phyloP scores from a whole-genome alignment of 2,113 vertebrate genomes.

The Athene noctua region DNA sequence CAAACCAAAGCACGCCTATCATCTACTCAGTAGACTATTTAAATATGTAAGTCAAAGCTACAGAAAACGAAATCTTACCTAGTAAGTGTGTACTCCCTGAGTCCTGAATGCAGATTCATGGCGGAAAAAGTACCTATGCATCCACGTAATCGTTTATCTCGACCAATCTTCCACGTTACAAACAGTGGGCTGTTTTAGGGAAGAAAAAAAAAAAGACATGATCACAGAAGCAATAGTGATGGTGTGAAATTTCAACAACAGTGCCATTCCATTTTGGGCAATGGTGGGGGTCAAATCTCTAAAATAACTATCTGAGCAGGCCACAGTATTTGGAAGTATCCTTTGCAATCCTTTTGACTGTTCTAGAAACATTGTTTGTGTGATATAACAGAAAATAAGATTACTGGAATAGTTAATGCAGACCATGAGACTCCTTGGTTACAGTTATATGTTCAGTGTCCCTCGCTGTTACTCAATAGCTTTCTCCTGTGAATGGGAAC shows the following conservation, averaged over 20 bases:
- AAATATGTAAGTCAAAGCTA: conserved; percentile 11
- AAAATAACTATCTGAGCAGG: background rate
- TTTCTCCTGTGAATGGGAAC: background rate
- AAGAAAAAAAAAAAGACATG: conserved; percentile 66
- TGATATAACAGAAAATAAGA: background rate
- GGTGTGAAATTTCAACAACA: background rate
- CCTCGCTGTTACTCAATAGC: background rate
- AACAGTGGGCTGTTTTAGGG: conserved; percentile 90
- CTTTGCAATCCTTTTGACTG: background rate
- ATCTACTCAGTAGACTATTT: conserved; percentile 4
- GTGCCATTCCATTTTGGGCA: background rate
- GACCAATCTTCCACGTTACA: conserved; percentile 99
- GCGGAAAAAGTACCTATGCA: conserved; percentile 99
- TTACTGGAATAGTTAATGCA: background rate
- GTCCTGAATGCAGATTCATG: conserved; percentile 99
- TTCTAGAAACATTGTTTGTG: background rate
- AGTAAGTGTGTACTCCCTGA: conserved; percentile 99
- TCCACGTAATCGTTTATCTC: conserved; percentile 98
- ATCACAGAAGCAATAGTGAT: conserved; percentile 12
- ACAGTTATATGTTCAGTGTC: background rate
- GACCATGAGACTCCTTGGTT: background rate
- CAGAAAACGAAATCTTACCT: conserved; percentile 83
- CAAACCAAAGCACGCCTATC: conserved; percentile 13
- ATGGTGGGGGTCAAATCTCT: background rate
- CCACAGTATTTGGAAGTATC: background rate